These are phyloP conservation scores for Torymus auratus DNA, from an alignment of 2,888 invertebrate species.

Conservation along the genomic window DNA sequence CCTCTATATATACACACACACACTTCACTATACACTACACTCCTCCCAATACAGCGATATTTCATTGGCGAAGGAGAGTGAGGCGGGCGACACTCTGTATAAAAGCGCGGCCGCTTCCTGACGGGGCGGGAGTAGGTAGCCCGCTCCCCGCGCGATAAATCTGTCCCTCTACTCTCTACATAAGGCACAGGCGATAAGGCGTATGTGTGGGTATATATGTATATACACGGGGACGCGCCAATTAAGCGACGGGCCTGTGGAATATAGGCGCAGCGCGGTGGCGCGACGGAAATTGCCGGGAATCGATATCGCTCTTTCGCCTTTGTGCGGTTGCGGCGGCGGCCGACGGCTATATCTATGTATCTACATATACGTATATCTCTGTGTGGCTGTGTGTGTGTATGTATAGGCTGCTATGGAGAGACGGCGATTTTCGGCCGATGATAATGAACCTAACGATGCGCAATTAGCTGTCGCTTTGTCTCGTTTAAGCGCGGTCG, in stretches of 20 bases:
- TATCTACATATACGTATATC: too few species aligned
- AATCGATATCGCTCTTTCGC: constrained; percentile 54
- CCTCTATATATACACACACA: neutral
- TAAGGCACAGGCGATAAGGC: too few species aligned
- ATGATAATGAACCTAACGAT: constrained; percentile 57
- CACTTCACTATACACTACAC: neutral
- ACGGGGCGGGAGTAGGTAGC: constrained; percentile 11
- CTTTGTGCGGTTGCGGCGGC: constrained; percentile 21
- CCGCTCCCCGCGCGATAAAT: constrained; percentile 42
- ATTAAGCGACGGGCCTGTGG: constrained; percentile 38
- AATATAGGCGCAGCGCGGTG: constrained; percentile 8
- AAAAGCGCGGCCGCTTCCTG: constrained; percentile 34
- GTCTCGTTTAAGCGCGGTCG: constrained; percentile 29
- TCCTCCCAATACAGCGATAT: constrained; percentile 41
- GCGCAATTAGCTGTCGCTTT: constrained; percentile 58
- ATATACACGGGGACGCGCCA: constrained; percentile 17
- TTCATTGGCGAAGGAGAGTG: constrained; percentile 24
- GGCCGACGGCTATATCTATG: too few species aligned
- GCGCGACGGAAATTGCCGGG: constrained; percentile 54
- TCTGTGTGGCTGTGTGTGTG: too few species aligned
- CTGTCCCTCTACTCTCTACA: constrained; percentile 26
- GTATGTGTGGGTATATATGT: too few species aligned
- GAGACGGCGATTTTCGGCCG: constrained; percentile 50
- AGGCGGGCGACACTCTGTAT: neutral
- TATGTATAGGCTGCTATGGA: neutral